Evolutionary conservation across 1,140 invertebrate species (phyloP).

Genomic region (Aphidius ervi): DNA sequence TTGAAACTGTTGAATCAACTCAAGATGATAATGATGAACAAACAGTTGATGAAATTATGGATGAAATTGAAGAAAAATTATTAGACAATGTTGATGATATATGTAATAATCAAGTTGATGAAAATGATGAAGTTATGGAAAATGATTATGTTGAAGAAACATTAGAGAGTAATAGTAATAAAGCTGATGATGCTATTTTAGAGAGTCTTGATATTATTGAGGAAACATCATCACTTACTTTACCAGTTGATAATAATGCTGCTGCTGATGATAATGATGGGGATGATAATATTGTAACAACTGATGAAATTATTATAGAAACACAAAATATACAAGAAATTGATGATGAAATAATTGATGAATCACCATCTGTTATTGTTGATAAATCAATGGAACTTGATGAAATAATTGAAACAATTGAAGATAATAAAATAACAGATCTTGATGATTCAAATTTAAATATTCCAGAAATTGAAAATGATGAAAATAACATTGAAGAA

Average conservation of each 20-base stretch:
- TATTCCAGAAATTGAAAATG: neutral
- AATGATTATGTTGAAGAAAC: constrained; percentile 20
- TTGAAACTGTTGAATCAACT: neutral
- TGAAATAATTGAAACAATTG: constrained; percentile 5
- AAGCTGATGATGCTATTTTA: no score
- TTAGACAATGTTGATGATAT: neutral
- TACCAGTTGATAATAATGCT: no score
- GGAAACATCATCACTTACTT: no score
- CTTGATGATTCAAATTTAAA: no score
- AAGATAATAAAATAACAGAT: neutral
- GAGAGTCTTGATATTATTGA: no score
- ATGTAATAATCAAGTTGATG: neutral
- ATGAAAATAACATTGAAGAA: constrained; percentile 12
- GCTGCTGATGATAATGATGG: no score
- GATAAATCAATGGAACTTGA: neutral
- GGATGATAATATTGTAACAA: no score
- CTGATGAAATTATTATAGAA: no score
- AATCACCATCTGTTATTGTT: neutral
- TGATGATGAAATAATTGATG: neutral
- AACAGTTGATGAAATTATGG: neutral
- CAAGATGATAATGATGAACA: neutral
- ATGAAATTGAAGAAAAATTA: constrained; percentile 1
- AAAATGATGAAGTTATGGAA: neutral
- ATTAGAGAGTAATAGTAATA: constrained; percentile 13
- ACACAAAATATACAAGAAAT: neutral